phyloP scores from a whole-genome alignment of 2,888 invertebrate species.

The Drosophila kokeensis region DNA sequence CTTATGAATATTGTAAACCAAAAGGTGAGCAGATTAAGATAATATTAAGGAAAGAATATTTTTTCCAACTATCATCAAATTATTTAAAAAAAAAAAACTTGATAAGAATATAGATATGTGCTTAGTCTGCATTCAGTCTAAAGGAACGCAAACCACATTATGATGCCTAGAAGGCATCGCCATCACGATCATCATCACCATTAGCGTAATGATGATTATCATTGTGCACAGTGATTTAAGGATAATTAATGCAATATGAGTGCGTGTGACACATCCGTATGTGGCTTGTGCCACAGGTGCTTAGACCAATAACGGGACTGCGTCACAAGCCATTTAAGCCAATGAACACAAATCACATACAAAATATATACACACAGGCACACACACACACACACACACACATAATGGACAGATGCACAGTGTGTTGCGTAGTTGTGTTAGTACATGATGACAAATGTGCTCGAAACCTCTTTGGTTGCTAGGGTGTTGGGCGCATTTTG shows the following conservation, averaged over 20 bases:
- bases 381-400: conserved; percentile 4
- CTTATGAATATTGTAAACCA: not conserved
- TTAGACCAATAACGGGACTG: conserved; percentile 73
- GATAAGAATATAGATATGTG: not conserved
- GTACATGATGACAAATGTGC: conserved; percentile 81
- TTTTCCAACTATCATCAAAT: not conserved
- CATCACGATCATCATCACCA: conserved; percentile 8
- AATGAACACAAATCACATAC: conserved; percentile 73
- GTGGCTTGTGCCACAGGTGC: conserved; percentile 85
- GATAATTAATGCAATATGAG: conserved; percentile 80
- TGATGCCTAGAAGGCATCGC: not conserved
- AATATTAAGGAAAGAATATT: not conserved
- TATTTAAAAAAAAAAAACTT: not conserved
- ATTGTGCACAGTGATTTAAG: conserved; percentile 26
- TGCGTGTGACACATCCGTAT: conserved; percentile 58
- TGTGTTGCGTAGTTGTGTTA: conserved; percentile 41
- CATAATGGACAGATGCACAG: conserved; percentile 26
- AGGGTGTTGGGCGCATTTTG: conserved; percentile 49
- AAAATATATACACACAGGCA: conserved; percentile 24
- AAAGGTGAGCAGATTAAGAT: not conserved
- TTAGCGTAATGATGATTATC: conserved; percentile 19
- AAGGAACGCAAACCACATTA: not conserved
- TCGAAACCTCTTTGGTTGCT: conserved; percentile 70
- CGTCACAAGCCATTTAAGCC: conserved; percentile 66
- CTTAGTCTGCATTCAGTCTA: not conserved